A percentile compares a stretch with the other conserved stretches of the same genome.
Evolutionary conservation across 2,888 invertebrate genomes (phyloP).

Genomic region (Bellardia pandia): DNA sequence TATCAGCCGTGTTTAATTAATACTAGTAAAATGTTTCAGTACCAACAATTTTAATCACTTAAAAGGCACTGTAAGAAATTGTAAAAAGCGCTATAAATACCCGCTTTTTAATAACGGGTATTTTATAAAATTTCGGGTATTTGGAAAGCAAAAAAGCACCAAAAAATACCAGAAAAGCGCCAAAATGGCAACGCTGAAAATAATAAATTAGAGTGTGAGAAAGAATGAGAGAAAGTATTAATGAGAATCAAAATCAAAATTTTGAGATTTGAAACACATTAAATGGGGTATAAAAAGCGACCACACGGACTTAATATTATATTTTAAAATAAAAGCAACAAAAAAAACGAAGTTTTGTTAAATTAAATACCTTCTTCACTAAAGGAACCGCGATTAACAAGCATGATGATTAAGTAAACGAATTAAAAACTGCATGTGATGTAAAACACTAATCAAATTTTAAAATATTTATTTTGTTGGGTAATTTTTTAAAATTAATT

Average conservation of each 20-base stretch:
- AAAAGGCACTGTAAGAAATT: no score
- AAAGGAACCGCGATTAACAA: slow-evolving; percentile 75
- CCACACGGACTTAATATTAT: slow-evolving; percentile 51
- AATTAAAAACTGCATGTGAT: slow-evolving; percentile 50
- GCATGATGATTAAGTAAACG: slow-evolving; percentile 64
- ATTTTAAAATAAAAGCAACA: slow-evolving; percentile 52
- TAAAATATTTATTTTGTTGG: slow-evolving; percentile 3
- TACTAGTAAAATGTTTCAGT: no score
- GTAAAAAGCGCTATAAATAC: no score
- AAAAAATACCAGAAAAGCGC: no score
- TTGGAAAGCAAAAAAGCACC: no score
- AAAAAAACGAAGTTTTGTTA: neutral
- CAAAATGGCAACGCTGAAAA: no score
- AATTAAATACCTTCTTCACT: slow-evolving; percentile 72
- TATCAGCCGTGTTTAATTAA: no score
- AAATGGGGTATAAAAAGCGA: slow-evolving; percentile 18
- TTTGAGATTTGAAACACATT: slow-evolving; percentile 41
- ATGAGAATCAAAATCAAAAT: neutral
- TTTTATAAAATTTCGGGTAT: no score
- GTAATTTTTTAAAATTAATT: neutral
- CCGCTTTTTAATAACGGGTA: no score
- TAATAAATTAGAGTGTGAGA: neutral
- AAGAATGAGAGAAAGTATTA: neutral
- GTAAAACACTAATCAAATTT: slow-evolving; percentile 1
- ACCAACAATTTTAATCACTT: no score